Percentiles rank a stretch among this genome's conserved stretches.
Conservation (phyloP, 2,888 invertebrate species). For the Mesoligia furuncula region DNA sequence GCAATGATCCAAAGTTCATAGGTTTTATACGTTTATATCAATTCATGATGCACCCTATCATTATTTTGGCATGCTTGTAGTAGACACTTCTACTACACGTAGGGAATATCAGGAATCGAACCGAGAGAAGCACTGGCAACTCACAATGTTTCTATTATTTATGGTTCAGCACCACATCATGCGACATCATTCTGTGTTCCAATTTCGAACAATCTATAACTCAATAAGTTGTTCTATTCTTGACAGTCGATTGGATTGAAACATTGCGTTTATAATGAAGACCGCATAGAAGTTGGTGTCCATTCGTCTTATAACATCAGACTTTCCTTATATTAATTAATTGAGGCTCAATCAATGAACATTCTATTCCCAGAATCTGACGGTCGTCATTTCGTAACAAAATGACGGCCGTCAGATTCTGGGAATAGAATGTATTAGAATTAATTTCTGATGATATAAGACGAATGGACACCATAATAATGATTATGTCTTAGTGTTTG, state of each 20-base stretch:
- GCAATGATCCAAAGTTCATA: constrained; percentile 39
- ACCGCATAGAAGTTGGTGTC: background rate
- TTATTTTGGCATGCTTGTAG: constrained; percentile 26
- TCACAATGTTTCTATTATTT: constrained; percentile 22
- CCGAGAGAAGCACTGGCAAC: constrained; percentile 8
- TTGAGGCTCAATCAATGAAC: background rate
- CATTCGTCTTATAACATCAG: background rate
- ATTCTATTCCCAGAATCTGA: background rate
- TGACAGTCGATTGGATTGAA: background rate
- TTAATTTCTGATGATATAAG: too few species aligned
- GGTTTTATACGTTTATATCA: constrained; percentile 29
- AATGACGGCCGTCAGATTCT: too few species aligned
- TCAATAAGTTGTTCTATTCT: background rate
- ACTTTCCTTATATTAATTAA: background rate
- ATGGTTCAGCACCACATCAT: constrained; percentile 8
- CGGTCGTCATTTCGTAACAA: background rate
- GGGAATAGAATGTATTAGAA: too few species aligned
- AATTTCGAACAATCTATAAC: constrained; percentile 10
- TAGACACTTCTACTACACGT: constrained; percentile 37
- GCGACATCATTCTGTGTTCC: constrained; percentile 23
- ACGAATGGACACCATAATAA: too few species aligned
- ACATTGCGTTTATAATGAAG: background rate
- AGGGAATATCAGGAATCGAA: background rate
- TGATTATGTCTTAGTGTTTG: background rate
- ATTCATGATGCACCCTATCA: constrained; percentile 9